Evolutionary conservation across 2,888 invertebrate genomes (phyloP), one percentile per base, ranked within the genome.

Genomic region (Crepidodera aurea): DNA sequence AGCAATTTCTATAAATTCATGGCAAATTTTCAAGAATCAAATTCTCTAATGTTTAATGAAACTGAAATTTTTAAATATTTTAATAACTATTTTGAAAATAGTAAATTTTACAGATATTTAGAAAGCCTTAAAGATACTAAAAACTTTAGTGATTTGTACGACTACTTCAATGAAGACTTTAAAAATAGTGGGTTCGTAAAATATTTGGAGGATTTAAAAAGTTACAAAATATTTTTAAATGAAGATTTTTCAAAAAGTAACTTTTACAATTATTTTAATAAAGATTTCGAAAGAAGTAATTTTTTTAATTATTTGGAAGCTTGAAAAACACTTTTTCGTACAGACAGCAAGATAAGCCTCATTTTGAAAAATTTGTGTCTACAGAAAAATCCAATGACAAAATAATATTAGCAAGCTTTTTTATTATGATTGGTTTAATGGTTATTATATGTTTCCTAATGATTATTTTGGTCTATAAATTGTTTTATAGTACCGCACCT

Each of bases 1-100:
- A 63, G 59, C 44, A 59, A 55, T 25, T 63, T 63, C 34, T 59
- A 59, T 51, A 59, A 63, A 37, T 63, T 54, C 48, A 19, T 63
- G 29, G 50, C 51, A 42, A 46, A 42, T 16, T 37, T 62, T 27
- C 42, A 57, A 37, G 37, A 42, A 10, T 19, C 13, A n/a, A 51
- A 44, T 15, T 25, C 18, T 22, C 12, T 25, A 7, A 57, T 51
- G 5, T 27, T 61, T 5, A 44, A 61, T 12, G 44, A 51, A 7
- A 44, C 51, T 1, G 27, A 57, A 19, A 15, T 53, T 1, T 29
- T 51, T 37, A 27, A 53, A 19, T 62, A 51, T 34, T 62, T 62
- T 16, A 62, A 62, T 29, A 16, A 44, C 18, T 46, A 56, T 46
- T 56, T 62, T 16, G 51, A 62, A 13, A 46, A 62, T 1, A 62